Conservation (phyloP, 2,888 invertebrate species). For the Ptychoptera albimana region DNA sequence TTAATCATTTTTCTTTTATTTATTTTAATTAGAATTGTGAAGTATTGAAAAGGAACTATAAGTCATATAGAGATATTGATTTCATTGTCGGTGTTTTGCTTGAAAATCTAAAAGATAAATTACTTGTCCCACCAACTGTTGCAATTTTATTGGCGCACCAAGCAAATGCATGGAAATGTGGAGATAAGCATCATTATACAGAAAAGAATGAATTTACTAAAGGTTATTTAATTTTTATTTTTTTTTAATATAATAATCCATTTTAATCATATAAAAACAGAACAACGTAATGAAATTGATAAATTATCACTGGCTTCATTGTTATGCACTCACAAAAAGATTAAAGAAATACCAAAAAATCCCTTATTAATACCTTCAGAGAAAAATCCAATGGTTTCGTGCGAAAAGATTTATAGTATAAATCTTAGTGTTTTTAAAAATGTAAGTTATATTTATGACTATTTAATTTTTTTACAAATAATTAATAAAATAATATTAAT, state of each 20-base stretch:
- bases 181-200: slow-evolving; percentile 62
- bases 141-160: slow-evolving; percentile 50
- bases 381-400: not conserved
- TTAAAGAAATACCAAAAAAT: slow-evolving; percentile 27
- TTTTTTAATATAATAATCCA: no score
- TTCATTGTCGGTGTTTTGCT: slow-evolving; percentile 56
- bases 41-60: slow-evolving; percentile 25
- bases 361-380: slow-evolving; percentile 1
- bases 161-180: slow-evolving; percentile 52
- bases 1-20: not conserved
- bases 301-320: slow-evolving; percentile 44
- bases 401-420: no score
- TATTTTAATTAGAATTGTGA: slow-evolving; percentile 34
- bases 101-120: slow-evolving; percentile 35
- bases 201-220: slow-evolving; percentile 26
- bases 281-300: slow-evolving; percentile 34
- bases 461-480: no score
- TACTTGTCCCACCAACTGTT: slow-evolving; percentile 18
- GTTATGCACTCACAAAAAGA: slow-evolving; percentile 50
- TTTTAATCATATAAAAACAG: no score
- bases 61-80: slow-evolving; percentile 44
- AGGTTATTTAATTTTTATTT: slow-evolving; percentile 29
- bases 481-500: no score
- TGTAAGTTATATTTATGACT: no score
- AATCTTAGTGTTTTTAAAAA: no score